These are phyloP conservation scores for Cricetomys ansorgei DNA, from an alignment of 2,113 vertebrate species.

Conservation along the genomic window DNA sequence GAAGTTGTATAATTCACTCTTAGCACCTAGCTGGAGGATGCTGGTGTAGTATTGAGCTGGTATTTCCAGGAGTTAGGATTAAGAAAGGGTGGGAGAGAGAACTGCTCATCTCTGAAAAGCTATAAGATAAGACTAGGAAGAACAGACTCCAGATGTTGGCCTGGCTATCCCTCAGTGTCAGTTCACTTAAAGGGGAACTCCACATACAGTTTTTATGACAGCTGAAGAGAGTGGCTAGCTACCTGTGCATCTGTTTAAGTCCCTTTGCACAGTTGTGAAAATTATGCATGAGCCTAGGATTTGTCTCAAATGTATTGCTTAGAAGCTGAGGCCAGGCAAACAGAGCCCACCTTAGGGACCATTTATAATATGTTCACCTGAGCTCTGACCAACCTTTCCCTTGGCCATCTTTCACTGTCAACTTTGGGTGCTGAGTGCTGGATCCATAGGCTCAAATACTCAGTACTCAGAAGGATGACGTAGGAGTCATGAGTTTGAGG, in stretches of 20 bases:
- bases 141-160: background rate
- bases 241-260: background rate
- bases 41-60: background rate
- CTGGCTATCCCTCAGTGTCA: background rate
- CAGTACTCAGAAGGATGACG: background rate
- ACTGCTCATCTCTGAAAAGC: background rate
- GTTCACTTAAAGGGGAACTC: background rate
- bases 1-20: background rate
- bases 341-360: background rate
- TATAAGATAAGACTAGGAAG: background rate
- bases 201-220: background rate
- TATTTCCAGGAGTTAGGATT: background rate
- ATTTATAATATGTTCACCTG: background rate
- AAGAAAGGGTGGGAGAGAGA: background rate
- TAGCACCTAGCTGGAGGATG: background rate
- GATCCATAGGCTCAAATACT: background rate
- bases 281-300: background rate
- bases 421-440: background rate
- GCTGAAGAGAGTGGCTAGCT: background rate
- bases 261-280: background rate
- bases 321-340: too few relatives aligned
- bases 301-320: background rate
- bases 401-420: background rate
- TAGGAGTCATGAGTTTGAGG: background rate
- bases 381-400: accelerated